Conservation (phyloP, 2,113 vertebrate genomes). For the Lophochroa leadbeateri region DNA sequence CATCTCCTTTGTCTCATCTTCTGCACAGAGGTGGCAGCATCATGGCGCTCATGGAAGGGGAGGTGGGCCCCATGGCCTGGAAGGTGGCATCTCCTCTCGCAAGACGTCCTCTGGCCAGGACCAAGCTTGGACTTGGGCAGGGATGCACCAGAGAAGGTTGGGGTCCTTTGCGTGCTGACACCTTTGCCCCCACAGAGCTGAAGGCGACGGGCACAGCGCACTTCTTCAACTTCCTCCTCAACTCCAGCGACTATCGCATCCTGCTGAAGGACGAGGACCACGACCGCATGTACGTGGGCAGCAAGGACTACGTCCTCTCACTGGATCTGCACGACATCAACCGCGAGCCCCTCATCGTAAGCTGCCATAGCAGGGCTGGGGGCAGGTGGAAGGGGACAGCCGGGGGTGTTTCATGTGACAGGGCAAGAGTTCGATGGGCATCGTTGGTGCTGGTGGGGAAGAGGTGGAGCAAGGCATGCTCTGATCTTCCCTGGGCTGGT, state of each 20-base stretch:
- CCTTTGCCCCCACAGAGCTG: conserved; percentile 77
- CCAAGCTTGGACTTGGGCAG: background rate
- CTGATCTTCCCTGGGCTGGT: background rate
- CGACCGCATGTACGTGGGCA: conserved; percentile 98
- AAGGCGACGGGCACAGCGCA: conserved; percentile 93
- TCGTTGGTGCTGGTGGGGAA: background rate
- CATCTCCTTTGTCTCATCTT: background rate
- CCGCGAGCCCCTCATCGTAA: conserved; percentile 97
- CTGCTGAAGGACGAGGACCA: conserved; percentile 98
- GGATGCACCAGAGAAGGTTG: accelerated
- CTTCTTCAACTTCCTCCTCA: conserved; percentile 96
- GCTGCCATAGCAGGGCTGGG: background rate
- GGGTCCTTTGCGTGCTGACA: background rate
- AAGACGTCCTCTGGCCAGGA: background rate
- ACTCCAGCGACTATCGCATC: conserved; percentile 95
- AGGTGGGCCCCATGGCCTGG: background rate
- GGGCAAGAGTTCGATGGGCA: accelerated
- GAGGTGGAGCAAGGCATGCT: background rate
- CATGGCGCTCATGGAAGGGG: background rate
- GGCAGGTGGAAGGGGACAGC: background rate
- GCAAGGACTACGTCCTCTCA: conserved; percentile 97
- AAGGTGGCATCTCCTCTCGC: background rate
- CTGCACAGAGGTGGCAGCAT: background rate
- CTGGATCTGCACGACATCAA: conserved; percentile 98
- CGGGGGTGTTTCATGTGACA: accelerated